Evolutionary conservation across 2,113 vertebrate genomes (phyloP).

Genomic region (Atrichornis clamosus): DNA sequence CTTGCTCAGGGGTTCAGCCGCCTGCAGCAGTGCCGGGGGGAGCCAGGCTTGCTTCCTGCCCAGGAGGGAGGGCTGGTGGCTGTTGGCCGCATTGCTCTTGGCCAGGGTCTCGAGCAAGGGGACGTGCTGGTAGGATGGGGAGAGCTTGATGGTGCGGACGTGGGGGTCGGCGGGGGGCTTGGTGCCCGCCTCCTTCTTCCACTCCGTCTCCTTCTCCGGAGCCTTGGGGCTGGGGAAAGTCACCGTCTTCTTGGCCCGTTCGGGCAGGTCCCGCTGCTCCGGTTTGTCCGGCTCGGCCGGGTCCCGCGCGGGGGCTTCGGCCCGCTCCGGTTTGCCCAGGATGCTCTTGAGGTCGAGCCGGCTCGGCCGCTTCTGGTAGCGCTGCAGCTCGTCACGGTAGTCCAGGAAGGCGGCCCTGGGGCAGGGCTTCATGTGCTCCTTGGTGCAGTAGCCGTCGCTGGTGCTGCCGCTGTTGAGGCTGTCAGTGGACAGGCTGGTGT

Average conservation of each 20-base stretch:
- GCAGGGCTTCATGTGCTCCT: conserved; percentile 80
- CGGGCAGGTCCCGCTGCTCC: background rate
- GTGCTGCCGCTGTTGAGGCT: conserved; percentile 93
- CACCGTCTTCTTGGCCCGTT: conserved; percentile 55
- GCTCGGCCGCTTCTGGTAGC: conserved; percentile 82
- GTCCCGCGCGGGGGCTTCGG: background rate
- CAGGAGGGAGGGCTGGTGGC: background rate
- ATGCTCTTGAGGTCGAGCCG: conserved; percentile 85
- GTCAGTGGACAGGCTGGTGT: conserved; percentile 89
- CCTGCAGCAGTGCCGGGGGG: conserved; percentile 65
- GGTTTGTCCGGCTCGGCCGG: background rate
- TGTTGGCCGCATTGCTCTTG: background rate
- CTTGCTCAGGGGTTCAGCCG: conserved; percentile 71
- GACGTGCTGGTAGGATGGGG: conserved; percentile 90
- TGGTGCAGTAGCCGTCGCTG: conserved; percentile 88
- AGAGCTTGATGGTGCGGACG: conserved; percentile 89
- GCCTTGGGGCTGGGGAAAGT: conserved; percentile 47
- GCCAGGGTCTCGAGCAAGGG: conserved; percentile 79
- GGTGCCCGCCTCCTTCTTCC: conserved; percentile 44
- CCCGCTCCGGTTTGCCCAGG: conserved; percentile 62
- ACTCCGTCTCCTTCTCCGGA: conserved; percentile 61
- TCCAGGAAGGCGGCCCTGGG: conserved; percentile 69
- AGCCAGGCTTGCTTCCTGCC: conserved; percentile 84
- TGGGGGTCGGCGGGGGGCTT: conserved; percentile 74
- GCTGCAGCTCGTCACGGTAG: conserved; percentile 44